A percentile compares a stretch with the other conserved stretches of the same genome.
Evolutionary conservation across 2,113 vertebrate genomes (phyloP).

Genomic region (Ariopsis seemanni): DNA sequence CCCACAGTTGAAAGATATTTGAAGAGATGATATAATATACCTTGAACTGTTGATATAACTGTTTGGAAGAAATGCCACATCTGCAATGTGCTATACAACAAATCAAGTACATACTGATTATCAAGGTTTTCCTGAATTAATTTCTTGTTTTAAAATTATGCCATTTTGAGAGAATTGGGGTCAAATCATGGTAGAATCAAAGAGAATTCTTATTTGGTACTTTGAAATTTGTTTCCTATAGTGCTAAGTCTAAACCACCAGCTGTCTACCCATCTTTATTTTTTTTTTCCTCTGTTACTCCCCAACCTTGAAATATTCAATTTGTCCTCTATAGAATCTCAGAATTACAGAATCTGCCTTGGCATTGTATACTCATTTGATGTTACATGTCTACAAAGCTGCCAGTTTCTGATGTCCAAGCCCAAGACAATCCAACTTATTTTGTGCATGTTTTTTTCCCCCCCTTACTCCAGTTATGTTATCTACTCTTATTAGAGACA

Average conservation of each 20-base stretch:
- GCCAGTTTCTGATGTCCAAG: background rate
- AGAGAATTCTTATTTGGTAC: background rate
- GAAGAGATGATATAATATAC: background rate
- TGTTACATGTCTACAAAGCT: background rate
- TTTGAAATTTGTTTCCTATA: background rate
- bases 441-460: background rate
- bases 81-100: background rate
- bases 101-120: constrained; percentile 7
- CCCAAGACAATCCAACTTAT: background rate
- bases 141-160: constrained; percentile 4
- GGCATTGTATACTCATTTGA: background rate
- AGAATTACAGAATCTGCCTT: background rate
- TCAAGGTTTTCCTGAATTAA: background rate
- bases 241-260: background rate
- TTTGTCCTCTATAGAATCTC: background rate
- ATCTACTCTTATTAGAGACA: background rate
- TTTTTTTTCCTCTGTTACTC: background rate
- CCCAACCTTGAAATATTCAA: background rate
- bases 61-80: background rate
- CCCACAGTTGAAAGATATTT: constrained; percentile 64
- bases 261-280: background rate
- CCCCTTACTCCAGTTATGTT: too few relatives aligned
- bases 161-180: background rate
- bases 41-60: background rate
- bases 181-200: background rate